Base-by-base conservation (phyloP, 2,888 invertebrate species). In the Heliconius ethilla region DNA sequence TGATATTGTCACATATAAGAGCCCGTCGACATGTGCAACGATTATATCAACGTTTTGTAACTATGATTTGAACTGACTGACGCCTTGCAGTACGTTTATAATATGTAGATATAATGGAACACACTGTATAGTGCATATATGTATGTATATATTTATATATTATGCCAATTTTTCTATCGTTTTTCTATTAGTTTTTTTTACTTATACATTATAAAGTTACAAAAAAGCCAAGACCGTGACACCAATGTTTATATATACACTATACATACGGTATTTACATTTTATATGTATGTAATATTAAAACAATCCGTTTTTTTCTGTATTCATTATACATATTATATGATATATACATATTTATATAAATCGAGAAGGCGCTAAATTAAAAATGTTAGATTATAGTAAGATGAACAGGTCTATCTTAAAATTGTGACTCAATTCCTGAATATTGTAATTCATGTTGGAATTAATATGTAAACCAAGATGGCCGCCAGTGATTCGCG, bases 31-130 rank as follows among this genome's bases (percentile, higher is more conserved):
- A 59, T 37, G 40, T 69, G 59, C 72, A 72, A 72, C 72, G 72
- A 72, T 72, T 72, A 59, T 51, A 72, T 51, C 70, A 33, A 70
- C 55, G 70, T 70, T 55, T 70, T 70, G 33, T 37, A 72, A 72
- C 33, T 72, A 70, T 70, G 70, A 70, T 59, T 72, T 25, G 33
- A 59, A 72, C 72, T 59, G 72, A 72, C 72, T 72, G 72, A 72
- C 72, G 72, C 72, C 72, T 72, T 59, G 59, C 72, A 72, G 33
- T 37, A 33, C 33, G 25, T 69, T 69, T n/a, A n/a, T 59, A 37
- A 69, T 69, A 25, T 69, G n/a, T 72, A 72, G 59, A 59, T 59
- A 33, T 72, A 29, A 59, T 33, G n/a, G 13, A 72, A 72, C 55
- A 55, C 55, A 55, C 55, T 72, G 55, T 72, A 59, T 33, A 69